Evolutionary conservation across 2,888 invertebrate genomes (phyloP).

Genomic region (Rotaria socialis): DNA sequence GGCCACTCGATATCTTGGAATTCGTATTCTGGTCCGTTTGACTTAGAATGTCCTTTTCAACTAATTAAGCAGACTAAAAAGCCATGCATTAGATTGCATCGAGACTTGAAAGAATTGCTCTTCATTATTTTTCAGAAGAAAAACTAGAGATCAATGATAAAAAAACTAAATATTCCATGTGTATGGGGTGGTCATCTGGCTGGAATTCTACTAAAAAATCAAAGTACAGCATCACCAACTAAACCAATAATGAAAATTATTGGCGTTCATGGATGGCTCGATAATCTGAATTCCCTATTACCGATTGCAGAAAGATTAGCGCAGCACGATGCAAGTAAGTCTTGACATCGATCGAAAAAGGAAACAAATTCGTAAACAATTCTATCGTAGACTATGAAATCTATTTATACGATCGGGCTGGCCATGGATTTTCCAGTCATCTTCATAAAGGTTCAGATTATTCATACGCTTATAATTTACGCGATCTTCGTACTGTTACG

Average conservation of each 20-base stretch:
- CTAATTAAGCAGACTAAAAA: no score
- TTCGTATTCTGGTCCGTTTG: no score
- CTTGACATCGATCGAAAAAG: not conserved
- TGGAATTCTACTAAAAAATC: not conserved
- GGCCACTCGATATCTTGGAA: no score
- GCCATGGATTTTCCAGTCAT: constrained; percentile 2
- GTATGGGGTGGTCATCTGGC: not conserved
- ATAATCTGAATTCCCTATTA: not conserved
- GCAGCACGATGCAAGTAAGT: not conserved
- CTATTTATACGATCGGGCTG: constrained; percentile 7
- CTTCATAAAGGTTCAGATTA: not conserved
- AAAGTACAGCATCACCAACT: no score
- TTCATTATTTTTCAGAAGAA: no score
- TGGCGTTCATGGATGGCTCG: not conserved
- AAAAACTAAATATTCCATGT: not conserved
- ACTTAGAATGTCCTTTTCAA: no score
- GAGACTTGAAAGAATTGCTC: no score
- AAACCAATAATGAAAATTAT: constrained; percentile 4
- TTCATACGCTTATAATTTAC: not conserved
- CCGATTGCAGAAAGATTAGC: not conserved
- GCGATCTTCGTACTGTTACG: not conserved
- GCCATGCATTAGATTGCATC: no score
- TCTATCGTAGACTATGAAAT: not conserved
- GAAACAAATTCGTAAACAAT: not conserved
- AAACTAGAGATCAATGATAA: not conserved